Evolutionary conservation across 2,113 vertebrate genomes (phyloP).

Genomic region (Riparia riparia): DNA sequence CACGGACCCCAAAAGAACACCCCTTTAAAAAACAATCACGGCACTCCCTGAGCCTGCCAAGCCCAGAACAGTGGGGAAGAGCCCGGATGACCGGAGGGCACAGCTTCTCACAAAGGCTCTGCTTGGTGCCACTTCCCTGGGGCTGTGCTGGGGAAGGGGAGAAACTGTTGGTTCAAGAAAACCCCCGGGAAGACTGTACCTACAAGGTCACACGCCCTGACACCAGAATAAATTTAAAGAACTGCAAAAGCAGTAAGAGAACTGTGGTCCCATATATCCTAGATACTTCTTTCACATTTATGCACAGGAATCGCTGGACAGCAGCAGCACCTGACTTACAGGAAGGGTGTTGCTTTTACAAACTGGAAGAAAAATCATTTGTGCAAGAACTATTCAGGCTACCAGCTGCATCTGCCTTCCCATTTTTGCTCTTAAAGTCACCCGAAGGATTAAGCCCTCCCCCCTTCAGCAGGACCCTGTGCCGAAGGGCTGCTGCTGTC

Average conservation of each 20-base stretch:
- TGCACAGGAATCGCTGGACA: rapidly evolving
- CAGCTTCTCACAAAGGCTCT: rapidly evolving
- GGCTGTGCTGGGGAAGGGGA: neutral
- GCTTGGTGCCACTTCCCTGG: neutral
- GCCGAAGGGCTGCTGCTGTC: neutral
- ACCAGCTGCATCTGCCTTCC: neutral
- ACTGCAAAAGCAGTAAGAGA: neutral
- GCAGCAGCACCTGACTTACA: neutral
- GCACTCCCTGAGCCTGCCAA: neutral
- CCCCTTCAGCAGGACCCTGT: neutral
- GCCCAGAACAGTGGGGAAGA: neutral
- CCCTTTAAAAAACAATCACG: neutral
- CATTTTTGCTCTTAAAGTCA: neutral
- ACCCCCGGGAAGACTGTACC: rapidly evolving
- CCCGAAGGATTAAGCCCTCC: neutral
- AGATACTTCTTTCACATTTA: neutral
- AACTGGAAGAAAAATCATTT: neutral
- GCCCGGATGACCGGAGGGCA: neutral
- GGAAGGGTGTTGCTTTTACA: neutral
- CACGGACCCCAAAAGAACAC: neutral
- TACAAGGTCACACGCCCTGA: neutral
- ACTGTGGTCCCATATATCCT: neutral
- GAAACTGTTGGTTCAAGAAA: neutral
- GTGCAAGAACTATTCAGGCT: neutral
- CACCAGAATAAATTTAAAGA: neutral